Evolutionary conservation across 1,140 invertebrate species (phyloP).

Genomic region (Rhizoglyphus robini): DNA sequence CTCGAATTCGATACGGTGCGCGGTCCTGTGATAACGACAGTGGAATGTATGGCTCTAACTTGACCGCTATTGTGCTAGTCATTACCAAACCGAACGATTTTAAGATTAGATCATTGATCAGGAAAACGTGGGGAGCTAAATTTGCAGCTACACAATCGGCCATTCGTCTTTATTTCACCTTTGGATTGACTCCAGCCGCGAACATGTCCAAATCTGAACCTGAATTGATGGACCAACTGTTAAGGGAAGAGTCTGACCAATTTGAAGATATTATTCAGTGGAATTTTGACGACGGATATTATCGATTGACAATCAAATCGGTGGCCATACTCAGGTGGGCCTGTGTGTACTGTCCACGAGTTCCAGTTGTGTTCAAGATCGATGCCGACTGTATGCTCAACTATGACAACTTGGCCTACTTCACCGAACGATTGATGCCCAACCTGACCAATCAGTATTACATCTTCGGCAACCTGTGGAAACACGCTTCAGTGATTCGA

Average conservation of each 20-base stretch:
- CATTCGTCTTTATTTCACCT: slow-evolving; percentile 1
- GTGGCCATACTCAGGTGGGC: slow-evolving; percentile 37
- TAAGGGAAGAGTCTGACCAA: slow-evolving; percentile 23
- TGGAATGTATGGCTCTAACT: neutral
- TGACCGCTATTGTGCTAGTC: slow-evolving; percentile 3
- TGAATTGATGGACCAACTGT: slow-evolving; percentile 17
- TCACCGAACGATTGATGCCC: slow-evolving; percentile 5
- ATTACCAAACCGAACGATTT: neutral
- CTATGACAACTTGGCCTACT: slow-evolving; percentile 33
- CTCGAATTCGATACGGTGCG: neutral
- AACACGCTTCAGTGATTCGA: slow-evolving; percentile 31
- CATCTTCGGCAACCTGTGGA: slow-evolving; percentile 34
- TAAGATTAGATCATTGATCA: slow-evolving; percentile 1
- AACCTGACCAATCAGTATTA: slow-evolving; percentile 56
- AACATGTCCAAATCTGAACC: neutral
- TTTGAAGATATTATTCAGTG: slow-evolving; percentile 27
- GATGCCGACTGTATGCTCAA: slow-evolving; percentile 75
- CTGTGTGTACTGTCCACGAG: slow-evolving; percentile 45
- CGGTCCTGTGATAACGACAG: neutral
- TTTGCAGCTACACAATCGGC: neutral
- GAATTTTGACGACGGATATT: slow-evolving; percentile 31
- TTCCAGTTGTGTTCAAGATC: slow-evolving; percentile 59
- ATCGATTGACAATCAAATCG: slow-evolving; percentile 34
- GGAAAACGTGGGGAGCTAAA: slow-evolving; percentile 48
- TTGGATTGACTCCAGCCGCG: neutral